Conservation (phyloP, 2,797 vertebrate species). For the Diglossa cyanea region DNA sequence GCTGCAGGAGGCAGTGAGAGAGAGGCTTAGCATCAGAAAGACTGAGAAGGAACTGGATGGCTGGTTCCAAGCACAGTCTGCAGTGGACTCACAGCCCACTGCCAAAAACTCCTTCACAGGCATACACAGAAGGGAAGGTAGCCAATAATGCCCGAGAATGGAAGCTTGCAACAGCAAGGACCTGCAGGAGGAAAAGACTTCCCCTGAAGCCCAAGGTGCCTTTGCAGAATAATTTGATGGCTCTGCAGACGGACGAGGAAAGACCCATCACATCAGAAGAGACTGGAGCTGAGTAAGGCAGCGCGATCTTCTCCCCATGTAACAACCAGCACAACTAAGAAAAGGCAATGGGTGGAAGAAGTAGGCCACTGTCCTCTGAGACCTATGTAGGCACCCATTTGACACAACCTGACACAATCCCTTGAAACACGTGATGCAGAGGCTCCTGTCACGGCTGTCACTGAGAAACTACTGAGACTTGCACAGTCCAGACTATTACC, state of each 20-base stretch:
- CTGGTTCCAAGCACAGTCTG: background rate
- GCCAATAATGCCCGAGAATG: background rate
- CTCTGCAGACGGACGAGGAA: accelerated
- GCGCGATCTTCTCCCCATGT: accelerated
- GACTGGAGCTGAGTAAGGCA: background rate
- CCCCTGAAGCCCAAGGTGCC: background rate
- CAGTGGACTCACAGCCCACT: too few relatives aligned
- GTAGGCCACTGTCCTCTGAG: background rate
- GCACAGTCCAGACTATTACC: background rate
- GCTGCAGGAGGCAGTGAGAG: background rate
- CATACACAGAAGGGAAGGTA: background rate
- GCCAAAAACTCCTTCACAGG: background rate
- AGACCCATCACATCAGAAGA: background rate
- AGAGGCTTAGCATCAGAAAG: background rate
- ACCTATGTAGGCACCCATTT: background rate
- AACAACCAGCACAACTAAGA: background rate
- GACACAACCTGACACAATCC: background rate
- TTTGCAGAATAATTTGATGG: background rate
- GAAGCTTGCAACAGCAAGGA: background rate
- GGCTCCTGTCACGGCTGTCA: background rate
- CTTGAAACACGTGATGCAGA: background rate
- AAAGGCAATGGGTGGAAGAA: background rate
- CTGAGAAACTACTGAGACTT: background rate
- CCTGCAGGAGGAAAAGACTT: background rate
- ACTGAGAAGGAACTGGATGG: background rate